phyloP scores from a whole-genome alignment of 2,888 invertebrate genomes.

The Orthosia cruda region DNA sequence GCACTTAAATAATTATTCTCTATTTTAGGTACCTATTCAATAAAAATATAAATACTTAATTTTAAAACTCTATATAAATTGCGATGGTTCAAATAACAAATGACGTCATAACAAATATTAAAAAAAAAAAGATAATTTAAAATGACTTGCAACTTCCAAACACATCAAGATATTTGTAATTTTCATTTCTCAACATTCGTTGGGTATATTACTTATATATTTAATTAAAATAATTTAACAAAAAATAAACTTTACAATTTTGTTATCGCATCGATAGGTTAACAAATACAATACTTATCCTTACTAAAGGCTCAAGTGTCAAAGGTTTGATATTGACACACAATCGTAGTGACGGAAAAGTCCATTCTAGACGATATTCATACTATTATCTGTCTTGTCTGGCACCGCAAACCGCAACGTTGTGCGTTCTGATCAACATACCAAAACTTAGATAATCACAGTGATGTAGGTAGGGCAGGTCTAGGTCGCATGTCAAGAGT shows the following conservation, averaged over 20 bases:
- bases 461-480: no score
- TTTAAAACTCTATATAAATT: not conserved
- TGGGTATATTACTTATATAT: not conserved
- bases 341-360: no score
- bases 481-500: no score
- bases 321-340: no score
- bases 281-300: not conserved
- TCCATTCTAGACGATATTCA: no score
- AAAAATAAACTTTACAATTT: not conserved
- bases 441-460: no score
- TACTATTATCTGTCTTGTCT: no score
- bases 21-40: not conserved
- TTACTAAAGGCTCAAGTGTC: no score
- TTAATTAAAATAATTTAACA: constrained; percentile 3
- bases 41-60: not conserved
- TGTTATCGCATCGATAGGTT: not conserved
- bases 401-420: no score
- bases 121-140: not conserved
- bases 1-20: not conserved
- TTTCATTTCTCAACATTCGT: constrained; percentile 1
- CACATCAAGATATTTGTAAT: constrained; percentile 5
- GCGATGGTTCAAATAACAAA: constrained; percentile 3
- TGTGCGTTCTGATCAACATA: no score
- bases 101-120: not conserved
- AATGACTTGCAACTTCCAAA: not conserved